A percentile compares a stretch with the other conserved stretches of the same genome.
phyloP scores from a whole-genome alignment of 2,797 vertebrate genomes.

The Galaxias olidus region DNA sequence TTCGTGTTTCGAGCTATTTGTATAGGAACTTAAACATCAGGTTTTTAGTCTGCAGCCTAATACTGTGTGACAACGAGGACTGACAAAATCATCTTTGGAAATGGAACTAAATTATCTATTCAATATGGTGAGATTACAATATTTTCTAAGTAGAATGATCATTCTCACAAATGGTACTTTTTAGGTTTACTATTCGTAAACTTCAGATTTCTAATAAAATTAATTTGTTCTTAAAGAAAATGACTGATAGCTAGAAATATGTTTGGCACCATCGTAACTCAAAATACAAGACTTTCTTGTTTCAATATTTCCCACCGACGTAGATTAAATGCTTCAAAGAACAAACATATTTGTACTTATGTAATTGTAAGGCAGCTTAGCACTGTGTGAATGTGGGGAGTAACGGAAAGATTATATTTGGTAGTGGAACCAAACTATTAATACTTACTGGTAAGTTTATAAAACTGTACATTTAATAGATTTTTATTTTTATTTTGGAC shows the following conservation, averaged over 20 bases:
- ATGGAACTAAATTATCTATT: slow-evolving; percentile 22
- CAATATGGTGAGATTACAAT: slow-evolving; percentile 8
- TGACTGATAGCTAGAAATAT: neutral
- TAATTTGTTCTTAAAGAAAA: neutral
- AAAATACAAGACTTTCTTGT: neutral
- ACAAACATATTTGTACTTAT: neutral
- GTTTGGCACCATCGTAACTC: no score
- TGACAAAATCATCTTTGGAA: slow-evolving; percentile 18
- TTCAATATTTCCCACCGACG: neutral
- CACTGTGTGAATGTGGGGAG: slow-evolving; percentile 25
- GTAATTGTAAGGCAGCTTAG: slow-evolving; percentile 1
- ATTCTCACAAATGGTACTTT: no score
- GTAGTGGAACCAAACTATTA: slow-evolving; percentile 18
- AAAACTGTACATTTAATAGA: neutral
- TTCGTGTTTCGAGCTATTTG: neutral
- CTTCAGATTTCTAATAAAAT: neutral
- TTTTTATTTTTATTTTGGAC: neutral
- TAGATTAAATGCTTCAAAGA: neutral
- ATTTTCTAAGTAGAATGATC: neutral
- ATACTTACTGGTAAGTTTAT: slow-evolving; percentile 18
- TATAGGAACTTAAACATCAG: neutral
- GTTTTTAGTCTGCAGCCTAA: neutral
- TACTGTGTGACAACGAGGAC: slow-evolving; percentile 14
- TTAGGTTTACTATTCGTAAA: no score
- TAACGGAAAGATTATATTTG: slow-evolving; percentile 18